Base-by-base conservation (phyloP, 2,888 invertebrate genomes). In the Alviniconcha strummeri region DNA sequence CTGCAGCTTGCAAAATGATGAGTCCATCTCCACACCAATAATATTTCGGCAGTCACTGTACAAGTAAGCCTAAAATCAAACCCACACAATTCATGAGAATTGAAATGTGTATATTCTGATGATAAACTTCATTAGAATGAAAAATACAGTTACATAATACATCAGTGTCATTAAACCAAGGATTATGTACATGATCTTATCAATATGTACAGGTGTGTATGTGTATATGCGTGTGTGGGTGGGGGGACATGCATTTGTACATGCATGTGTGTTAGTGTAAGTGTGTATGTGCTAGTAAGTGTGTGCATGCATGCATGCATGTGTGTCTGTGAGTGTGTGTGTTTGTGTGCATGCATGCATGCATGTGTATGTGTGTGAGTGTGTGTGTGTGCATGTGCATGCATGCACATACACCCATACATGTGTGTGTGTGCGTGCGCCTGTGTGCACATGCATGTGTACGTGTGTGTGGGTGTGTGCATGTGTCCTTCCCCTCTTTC, bases 21-120 rank as follows among this genome's bases (percentile, higher is more conserved):
- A 93, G 90, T 96, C 96, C 92, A 96, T 95, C 94, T 96, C 96
- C 69, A 96, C 95, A 11, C 96, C 96, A 86, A 96, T 93, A 79
- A 96, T 95, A 87, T 93, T 94, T 15, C 93, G 91, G 71, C 95
- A 95, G 91, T 95, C 95, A 69, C 96, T 95, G 83, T 95, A 95
- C 88, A 95, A 93, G 90, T 95, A 95, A 79, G 96, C 96, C 96
- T 96, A 93, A 82, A 95, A 94, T 8, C 60, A 60, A 60, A 60
- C 36, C 36, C 36, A 36, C 36, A 36, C 36, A 36, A 36, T 36
- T 36, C 36, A 36, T 36, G 36, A 36, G 36, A 36, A 36, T 36
- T 36, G 36, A 36, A 36, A 36, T 36, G 36, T 36, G 36, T 36
- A 36, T 36, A 36, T 17, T 64, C 64, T 64, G 64, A 64, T 64